phyloP scores from a whole-genome alignment of 2,797 vertebrate genomes.

The Clarias platycephalus region DNA sequence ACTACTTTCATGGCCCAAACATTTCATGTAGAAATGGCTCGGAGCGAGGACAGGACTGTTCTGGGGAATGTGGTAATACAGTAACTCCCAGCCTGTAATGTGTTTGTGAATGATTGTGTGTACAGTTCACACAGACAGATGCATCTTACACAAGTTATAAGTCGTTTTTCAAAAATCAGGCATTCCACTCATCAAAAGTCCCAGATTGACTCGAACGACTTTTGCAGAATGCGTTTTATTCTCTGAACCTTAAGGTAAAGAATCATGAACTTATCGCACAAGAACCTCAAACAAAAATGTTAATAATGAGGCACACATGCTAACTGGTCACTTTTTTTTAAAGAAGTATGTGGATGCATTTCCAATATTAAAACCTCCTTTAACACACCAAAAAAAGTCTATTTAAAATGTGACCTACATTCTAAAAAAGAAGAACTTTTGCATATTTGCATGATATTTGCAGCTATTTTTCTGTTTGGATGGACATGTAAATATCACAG shows the following conservation, averaged over 20 bases:
- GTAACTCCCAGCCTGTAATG: too few relatives aligned
- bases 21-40: too few relatives aligned
- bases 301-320: not conserved
- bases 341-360: conserved; percentile 56
- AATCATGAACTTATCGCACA: not conserved
- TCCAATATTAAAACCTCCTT: not conserved
- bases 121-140: too few relatives aligned
- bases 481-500: not conserved
- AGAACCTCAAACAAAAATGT: conserved; percentile 42
- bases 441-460: not conserved
- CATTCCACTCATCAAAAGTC: too few relatives aligned
- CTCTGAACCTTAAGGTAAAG: not conserved
- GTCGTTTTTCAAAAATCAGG: too few relatives aligned
- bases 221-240: not conserved
- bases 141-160: too few relatives aligned
- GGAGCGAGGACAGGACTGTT: too few relatives aligned
- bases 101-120: too few relatives aligned
- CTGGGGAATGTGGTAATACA: too few relatives aligned
- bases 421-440: conserved; percentile 1
- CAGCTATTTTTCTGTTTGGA: not conserved
- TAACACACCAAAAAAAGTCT: not conserved
- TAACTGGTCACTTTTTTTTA: conserved; percentile 54
- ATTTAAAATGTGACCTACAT: conserved; percentile 4
- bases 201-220: too few relatives aligned
- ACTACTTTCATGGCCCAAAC: too few relatives aligned